These are phyloP conservation scores for Trichacis sp. DNA, from an alignment of 2,888 invertebrate species.

Conservation along the genomic window DNA sequence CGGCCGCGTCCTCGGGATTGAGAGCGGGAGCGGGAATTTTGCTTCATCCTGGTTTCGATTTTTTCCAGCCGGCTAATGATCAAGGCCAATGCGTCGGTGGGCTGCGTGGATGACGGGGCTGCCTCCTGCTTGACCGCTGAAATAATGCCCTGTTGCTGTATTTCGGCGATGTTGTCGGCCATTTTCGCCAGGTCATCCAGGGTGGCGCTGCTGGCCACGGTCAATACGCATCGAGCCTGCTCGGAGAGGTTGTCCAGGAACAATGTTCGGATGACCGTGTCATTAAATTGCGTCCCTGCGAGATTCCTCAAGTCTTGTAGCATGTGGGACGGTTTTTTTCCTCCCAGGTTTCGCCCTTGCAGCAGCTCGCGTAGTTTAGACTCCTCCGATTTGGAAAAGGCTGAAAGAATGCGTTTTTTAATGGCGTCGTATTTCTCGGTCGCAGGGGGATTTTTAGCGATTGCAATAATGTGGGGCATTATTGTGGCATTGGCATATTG, in stretches of 20 bases:
- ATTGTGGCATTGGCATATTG: constrained; percentile 3
- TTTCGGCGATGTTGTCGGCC: no score
- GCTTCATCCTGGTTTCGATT: not conserved
- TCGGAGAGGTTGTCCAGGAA: not conserved
- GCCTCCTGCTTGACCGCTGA: no score
- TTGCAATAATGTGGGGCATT: constrained; percentile 5
- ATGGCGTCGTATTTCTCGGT: not conserved
- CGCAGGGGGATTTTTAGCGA: constrained; percentile 1
- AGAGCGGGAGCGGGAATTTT: no score
- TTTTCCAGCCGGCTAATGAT: constrained; percentile 1
- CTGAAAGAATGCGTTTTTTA: constrained; percentile 1
- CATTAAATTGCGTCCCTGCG: not conserved
- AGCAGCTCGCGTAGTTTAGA: not conserved
- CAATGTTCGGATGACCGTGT: constrained; percentile 1
- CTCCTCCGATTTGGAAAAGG: constrained; percentile 12
- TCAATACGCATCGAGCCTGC: not conserved
- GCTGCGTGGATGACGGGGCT: no score
- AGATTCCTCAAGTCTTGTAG: constrained; percentile 7
- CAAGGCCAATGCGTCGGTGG: not conserved
- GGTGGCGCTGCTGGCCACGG: not conserved
- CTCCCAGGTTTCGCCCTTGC: not conserved
- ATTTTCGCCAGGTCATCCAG: not conserved
- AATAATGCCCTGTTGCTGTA: not conserved
- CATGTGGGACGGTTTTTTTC: constrained; percentile 14
- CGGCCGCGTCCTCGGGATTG: no score